Conservation (phyloP, 1,140 invertebrate species). For the Drosophila ambigua region DNA sequence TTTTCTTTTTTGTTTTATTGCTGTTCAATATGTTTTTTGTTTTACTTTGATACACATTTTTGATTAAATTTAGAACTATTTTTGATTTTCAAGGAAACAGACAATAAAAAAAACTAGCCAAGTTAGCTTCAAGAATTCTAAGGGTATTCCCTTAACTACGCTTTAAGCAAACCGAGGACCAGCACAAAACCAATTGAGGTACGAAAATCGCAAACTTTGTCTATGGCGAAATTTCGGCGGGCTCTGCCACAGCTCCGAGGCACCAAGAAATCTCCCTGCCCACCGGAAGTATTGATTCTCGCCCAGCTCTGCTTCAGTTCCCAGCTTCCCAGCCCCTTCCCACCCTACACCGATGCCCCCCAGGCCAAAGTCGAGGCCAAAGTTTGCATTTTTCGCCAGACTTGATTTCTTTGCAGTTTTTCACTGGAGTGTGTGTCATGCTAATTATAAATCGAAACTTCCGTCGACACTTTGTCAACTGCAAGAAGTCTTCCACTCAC, state of each 20-base stretch:
- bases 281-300: slow-evolving; percentile 77
- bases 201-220: slow-evolving; percentile 75
- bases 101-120: too few relatives aligned
- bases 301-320: slow-evolving; percentile 24
- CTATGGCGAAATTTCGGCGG: slow-evolving; percentile 38
- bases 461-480: slow-evolving; percentile 78
- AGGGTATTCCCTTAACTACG: not conserved
- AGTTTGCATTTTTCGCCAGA: slow-evolving; percentile 75
- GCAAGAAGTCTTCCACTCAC: slow-evolving; percentile 37
- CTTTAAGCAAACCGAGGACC: not conserved
- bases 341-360: not conserved
- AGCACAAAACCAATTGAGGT: slow-evolving; percentile 73
- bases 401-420: slow-evolving; percentile 68
- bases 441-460: slow-evolving; percentile 83
- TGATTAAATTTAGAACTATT: too few relatives aligned
- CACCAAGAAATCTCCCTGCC: slow-evolving; percentile 24
- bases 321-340: not conserved
- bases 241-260: slow-evolving; percentile 7
- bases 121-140: not conserved
- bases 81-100: too few relatives aligned
- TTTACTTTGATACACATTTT: too few relatives aligned
- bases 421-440: slow-evolving; percentile 77
- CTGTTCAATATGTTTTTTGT: too few relatives aligned
- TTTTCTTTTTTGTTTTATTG: too few relatives aligned
- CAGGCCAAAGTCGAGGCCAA: slow-evolving; percentile 38